Base-by-base conservation (phyloP, 37 sponge, comb jelly and placozoan species). In the Haliclona indistincta region DNA sequence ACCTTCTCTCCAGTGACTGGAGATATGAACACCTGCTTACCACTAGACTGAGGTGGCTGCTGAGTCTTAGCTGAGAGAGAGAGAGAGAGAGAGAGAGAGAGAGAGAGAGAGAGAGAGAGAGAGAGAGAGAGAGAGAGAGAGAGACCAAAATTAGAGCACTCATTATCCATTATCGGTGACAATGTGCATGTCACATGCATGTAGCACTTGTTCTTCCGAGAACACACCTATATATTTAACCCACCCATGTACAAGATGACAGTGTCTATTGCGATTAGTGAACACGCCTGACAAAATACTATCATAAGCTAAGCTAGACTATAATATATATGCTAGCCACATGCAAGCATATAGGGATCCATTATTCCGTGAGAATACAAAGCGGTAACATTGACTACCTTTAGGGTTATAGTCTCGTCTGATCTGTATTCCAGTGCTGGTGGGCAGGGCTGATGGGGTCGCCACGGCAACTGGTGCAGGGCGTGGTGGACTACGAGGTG, bases 1-100 rank as follows among this genome's bases (percentile, higher is more conserved):
- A 97, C 79, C 75, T 65, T 84, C 88, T 97, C 97, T 38, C 97
- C 97, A 22, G 97, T 97, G 60, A 97, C 85, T 43, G 97, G 97
- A 22, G 97, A 97, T 45, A 94, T 77, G 43, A 97, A 79, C 63
- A 71, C 88, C 73, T 96, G 81, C 33, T 80, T 56, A 36, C 60
- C n/a, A 58, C 23, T n/a, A 76, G 36, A 19, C 6, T 32, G 17
- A 19, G 15, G 28, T 34, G 6, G 11, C 20, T 67, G 40, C 29
- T 32, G 4, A 67, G 42, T 15, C 22, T 15, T 15, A 7, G 42
- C 40, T 19, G 28, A 34, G 8, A 34, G 65, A 64, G 5, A 64
- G 6, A 33, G 65, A 11, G 35, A 11, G 35, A 11, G 33, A 10
- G 6, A 11, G 65, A 10, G 33, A 64, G 65, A 64, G 6, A 3